Conservation (phyloP, 2,113 vertebrate genomes). For the Ochotona princeps region DNA sequence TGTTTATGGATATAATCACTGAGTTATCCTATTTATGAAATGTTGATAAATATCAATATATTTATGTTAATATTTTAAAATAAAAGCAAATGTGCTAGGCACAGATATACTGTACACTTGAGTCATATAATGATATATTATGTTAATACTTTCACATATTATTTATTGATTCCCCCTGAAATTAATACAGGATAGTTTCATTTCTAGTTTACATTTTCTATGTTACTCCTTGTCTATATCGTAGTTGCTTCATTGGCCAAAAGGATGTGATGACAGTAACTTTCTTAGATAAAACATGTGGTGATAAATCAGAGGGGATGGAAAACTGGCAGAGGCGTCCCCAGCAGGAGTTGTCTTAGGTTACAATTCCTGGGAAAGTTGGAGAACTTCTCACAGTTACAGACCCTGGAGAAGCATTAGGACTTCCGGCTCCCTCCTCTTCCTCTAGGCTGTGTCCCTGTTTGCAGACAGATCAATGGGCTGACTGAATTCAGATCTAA, state of each 20-base stretch:
- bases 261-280: neutral
- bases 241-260: neutral
- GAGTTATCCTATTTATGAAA: neutral
- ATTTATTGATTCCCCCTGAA: neutral
- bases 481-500: neutral
- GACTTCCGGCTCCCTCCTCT: fast-evolving
- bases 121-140: neutral
- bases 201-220: neutral
- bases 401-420: neutral
- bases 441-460: neutral
- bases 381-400: neutral
- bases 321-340: neutral
- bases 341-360: neutral
- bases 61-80: too few species aligned
- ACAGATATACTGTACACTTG: neutral
- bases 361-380: neutral
- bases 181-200: neutral
- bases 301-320: too few species aligned
- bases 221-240: neutral
- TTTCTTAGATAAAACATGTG: neutral
- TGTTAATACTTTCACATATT: neutral
- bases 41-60: too few species aligned
- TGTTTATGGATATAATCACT: neutral
- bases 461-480: neutral
- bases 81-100: neutral